Base-by-base conservation (phyloP, 2,888 invertebrate genomes). In the Copidosoma aretas region DNA sequence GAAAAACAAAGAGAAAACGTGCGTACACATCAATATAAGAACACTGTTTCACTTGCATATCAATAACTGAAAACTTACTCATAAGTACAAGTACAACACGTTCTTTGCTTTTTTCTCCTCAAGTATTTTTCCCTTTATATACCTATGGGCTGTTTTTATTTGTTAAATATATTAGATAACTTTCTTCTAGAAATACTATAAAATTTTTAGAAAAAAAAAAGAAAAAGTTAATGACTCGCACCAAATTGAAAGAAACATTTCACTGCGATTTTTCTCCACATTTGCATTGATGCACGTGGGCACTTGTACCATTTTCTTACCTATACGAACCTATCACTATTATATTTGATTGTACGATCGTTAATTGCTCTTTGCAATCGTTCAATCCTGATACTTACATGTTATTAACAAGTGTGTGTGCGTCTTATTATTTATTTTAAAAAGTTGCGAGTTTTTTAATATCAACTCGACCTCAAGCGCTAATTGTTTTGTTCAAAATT, bases 1-100 rank as follows among this genome's bases (percentile, higher is more conserved):
- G 22, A 52, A 52, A 52, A 52, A 19, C 8, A 12, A 19, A 52
- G 12, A 67, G 32, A 19, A 43, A 24, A 32, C 17, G 21, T 15
- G 57, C 54, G 21, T 46, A 8, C 24, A 54, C 39, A 24, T 12
- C 1, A 24, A 67, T 46, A 24, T 5, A 59, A 10, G 46, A 46
- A 22, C 64, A 68, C 67, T 60, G 51, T 58, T 61, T 65, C 60
- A 71, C 67, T 71, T 64, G 71, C 71, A 71, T 71, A 68, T 64
- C 68, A 68, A 68, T 68, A 60, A 66, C 39, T 63, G 60, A 52
- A 61, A 60, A 68, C 63, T 64, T 65, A 71, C 62, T 67, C 63
- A 67, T 53, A 71, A 71, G 71, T 71, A 71, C 66, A 71, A 58
- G 66, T 64, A 64, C 67, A 63, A 66, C 63, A 63, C 65, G 66